Evolutionary conservation across 1,140 invertebrate genomes (phyloP).

Genomic region (Berghia stephanieae): DNA sequence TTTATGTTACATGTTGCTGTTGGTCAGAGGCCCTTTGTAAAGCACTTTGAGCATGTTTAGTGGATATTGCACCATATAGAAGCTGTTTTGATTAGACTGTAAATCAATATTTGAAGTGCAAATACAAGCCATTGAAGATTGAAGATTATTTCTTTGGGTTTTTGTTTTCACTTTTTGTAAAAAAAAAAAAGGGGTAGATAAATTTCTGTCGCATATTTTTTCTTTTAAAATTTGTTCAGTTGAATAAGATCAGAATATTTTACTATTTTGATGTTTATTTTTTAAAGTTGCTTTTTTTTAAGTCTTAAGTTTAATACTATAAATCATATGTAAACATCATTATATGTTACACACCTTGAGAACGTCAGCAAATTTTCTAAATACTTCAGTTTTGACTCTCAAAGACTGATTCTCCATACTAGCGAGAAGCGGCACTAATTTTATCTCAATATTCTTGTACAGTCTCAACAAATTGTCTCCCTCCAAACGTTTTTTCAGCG

Average conservation of each 20-base stretch:
- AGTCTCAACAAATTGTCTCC: conserved; percentile 66
- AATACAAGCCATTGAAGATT: no score
- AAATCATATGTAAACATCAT: background rate
- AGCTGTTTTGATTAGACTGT: no score
- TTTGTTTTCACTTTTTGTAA: background rate
- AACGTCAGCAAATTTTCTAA: conserved; percentile 66
- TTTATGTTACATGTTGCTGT: no score
- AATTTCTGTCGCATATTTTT: background rate
- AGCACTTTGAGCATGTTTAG: no score
- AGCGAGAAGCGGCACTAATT: conserved; percentile 69
- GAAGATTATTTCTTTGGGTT: no score
- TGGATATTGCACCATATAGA: no score
- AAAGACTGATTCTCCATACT: conserved; percentile 69
- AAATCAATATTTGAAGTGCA: no score
- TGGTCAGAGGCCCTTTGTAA: no score
- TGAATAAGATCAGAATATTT: no score
- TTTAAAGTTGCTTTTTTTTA: no score
- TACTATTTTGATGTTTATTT: no score
- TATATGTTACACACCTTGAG: conserved; percentile 50
- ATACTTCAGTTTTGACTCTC: conserved; percentile 63
- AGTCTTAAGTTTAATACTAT: no score
- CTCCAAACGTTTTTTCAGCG: conserved; percentile 43
- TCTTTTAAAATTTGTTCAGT: background rate
- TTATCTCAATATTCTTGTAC: conserved; percentile 68
- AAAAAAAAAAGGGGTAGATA: background rate